Base-by-base conservation (phyloP, 1,140 invertebrate genomes). In the Brachystomella parvula region DNA sequence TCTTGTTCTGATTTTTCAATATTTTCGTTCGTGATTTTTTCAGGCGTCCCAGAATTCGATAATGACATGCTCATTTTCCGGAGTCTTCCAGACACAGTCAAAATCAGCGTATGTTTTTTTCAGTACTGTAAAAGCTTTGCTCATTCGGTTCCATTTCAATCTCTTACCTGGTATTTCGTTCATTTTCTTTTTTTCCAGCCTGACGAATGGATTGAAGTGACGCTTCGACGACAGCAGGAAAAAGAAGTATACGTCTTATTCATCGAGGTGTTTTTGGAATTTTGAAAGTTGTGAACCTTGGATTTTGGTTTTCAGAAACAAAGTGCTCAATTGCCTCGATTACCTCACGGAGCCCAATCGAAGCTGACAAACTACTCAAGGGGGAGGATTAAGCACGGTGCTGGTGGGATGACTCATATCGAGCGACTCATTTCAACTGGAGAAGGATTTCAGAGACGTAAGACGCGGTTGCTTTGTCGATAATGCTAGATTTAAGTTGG, bases 71-170 rank as follows among this genome's bases (percentile, higher is more conserved):
- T 72, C 9, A 30, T 66, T 17, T 67, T 72, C 29, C 53, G 68
- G 30, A 72, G 69, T 47, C n/a, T 72, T 21, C 67, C 68, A 3
- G 32, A 61, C 6, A 61, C 69, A 19, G 65, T 72, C n/a, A 69
- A 59, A 57, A 67, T 68, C 32, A 56, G 61, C 53, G 70, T 71
- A 63, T 35, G 32, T 6, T 9, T 12, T 17, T 53, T 60, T 32
- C 58, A 57, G n/a, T 57, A 57, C 9, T 12, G 12, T 9, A 57
- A n/a, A 57, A 24, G 24, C 6, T 24, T 24, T 9, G 21, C 9
- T 33, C 15, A 60, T 60, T 60, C 9, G 6, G 6, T 9, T 26
- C 3, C 19, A 3, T 15, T 60, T 31, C 9, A 21, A 24, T 6
- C 31, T 26, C 17, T 6, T 12, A 33, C 32, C 9, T 28, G 6